These are phyloP conservation scores for Drosophila grimshawi DNA, from an alignment of 1,140 invertebrate genomes.

Conservation along the genomic window DNA sequence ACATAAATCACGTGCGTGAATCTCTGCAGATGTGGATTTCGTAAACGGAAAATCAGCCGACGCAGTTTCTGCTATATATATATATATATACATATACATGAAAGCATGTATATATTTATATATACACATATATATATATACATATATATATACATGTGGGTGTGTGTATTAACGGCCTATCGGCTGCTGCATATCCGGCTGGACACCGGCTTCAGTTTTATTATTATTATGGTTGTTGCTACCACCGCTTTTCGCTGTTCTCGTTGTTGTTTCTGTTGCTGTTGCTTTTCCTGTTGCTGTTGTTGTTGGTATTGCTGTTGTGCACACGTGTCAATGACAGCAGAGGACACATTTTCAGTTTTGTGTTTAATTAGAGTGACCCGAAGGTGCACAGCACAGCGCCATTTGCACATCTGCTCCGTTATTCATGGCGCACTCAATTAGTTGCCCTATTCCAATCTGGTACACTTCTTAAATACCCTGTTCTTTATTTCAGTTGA, in stretches of 20 bases:
- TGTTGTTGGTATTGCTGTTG: conserved; percentile 34
- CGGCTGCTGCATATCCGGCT: conserved; percentile 75
- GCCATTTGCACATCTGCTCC: conserved; percentile 30
- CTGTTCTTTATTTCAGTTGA: background rate
- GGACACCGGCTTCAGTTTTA: conserved; percentile 58
- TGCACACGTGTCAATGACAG: conserved; percentile 79
- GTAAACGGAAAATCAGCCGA: conserved; percentile 71
- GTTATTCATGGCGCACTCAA: conserved; percentile 36
- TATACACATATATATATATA: too few relatives aligned
- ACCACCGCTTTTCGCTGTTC: conserved; percentile 13
- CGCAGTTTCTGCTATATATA: conserved; percentile 30
- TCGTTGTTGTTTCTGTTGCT: conserved; percentile 40
- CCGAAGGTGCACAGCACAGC: conserved; percentile 61
- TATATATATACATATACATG: too few relatives aligned
- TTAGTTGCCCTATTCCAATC: background rate
- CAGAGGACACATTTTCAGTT: conserved; percentile 71
- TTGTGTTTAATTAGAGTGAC: conserved; percentile 80
- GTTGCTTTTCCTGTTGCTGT: conserved; percentile 28
- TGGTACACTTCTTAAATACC: background rate
- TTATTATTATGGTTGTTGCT: conserved; percentile 60
- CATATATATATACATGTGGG: conserved; percentile 11
- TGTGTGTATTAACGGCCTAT: conserved; percentile 72
- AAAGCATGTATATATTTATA: too few relatives aligned
- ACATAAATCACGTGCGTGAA: conserved; percentile 80
- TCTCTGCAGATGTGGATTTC: conserved; percentile 46